Evolutionary conservation across 2,113 vertebrate species (phyloP).

Genomic region (Eira barbara): DNA sequence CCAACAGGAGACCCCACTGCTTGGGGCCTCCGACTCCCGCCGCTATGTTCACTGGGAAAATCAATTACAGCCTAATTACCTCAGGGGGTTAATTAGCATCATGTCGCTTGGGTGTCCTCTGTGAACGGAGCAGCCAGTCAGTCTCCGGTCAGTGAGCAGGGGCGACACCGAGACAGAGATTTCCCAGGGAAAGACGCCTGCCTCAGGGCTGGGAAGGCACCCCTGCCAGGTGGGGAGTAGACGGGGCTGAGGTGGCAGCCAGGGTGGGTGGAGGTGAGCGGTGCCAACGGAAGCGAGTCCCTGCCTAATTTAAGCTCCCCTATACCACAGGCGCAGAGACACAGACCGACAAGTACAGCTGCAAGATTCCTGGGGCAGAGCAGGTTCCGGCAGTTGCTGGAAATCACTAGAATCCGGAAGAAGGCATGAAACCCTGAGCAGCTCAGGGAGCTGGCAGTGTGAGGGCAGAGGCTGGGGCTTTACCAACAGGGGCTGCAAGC

Average conservation of each 20-base stretch:
- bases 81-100: conserved; percentile 87
- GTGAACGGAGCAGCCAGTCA: not conserved
- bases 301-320: not conserved
- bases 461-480: not conserved
- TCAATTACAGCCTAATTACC: conserved; percentile 86
- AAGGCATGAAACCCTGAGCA: not conserved
- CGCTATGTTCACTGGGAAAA: conserved; percentile 77
- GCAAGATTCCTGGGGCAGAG: not conserved
- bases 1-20: conserved; percentile 64
- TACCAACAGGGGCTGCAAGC: not conserved
- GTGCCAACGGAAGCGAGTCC: not conserved
- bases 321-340: not conserved
- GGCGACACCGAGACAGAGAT: not conserved
- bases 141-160: not conserved
- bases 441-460: not conserved
- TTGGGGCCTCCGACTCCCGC: conserved; percentile 48
- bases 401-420: conserved; percentile 2
- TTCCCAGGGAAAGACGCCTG: not conserved
- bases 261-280: not conserved
- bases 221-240: not conserved
- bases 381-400: not conserved
- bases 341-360: not conserved
- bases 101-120: conserved; percentile 57
- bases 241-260: not conserved
- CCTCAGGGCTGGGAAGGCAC: not conserved